Conservation (phyloP, 2,888 invertebrate species). For the Trilocha varians region DNA sequence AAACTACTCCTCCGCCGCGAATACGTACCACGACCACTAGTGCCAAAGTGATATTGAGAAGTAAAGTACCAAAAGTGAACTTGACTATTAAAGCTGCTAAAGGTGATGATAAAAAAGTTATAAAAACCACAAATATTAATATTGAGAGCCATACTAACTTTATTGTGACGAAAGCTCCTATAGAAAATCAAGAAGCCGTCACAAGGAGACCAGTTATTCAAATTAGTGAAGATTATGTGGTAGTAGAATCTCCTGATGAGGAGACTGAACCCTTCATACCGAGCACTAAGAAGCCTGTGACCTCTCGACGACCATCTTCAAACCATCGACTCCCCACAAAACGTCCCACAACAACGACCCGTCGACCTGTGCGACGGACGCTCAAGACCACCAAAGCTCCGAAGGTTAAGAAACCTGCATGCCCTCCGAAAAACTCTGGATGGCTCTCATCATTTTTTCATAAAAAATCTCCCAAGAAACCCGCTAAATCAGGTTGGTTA, state of each 20-base stretch:
- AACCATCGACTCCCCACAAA: conserved; percentile 16
- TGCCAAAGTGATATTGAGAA: conserved; percentile 52
- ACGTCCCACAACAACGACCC: conserved; percentile 18
- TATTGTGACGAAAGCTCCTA: conserved; percentile 47
- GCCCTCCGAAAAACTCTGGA: conserved; percentile 40
- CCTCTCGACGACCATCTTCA: neutral
- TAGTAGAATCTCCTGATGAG: conserved; percentile 29
- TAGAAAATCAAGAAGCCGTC: conserved; percentile 20
- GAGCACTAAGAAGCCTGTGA: conserved; percentile 25
- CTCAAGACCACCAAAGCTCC: conserved; percentile 38
- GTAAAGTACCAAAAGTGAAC: conserved; percentile 47
- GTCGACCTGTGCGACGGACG: conserved; percentile 18
- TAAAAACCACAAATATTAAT: conserved; percentile 59
- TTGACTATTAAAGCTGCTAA: conserved; percentile 44
- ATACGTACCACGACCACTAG: conserved; percentile 30
- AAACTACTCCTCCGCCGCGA: conserved; percentile 35
- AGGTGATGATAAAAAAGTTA: conserved; percentile 42
- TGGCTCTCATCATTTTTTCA: conserved; percentile 51
- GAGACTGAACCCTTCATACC: conserved; percentile 14
- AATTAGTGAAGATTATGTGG: conserved; percentile 34
- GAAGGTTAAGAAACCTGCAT: conserved; percentile 36
- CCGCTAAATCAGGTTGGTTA: conserved; percentile 57
- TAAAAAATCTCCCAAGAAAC: conserved; percentile 36
- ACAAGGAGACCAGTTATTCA: conserved; percentile 25
- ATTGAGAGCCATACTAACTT: conserved; percentile 64